These are phyloP conservation scores for Microplitis deprimator DNA, from an alignment of 2,888 invertebrate genomes.

Conservation along the genomic window DNA sequence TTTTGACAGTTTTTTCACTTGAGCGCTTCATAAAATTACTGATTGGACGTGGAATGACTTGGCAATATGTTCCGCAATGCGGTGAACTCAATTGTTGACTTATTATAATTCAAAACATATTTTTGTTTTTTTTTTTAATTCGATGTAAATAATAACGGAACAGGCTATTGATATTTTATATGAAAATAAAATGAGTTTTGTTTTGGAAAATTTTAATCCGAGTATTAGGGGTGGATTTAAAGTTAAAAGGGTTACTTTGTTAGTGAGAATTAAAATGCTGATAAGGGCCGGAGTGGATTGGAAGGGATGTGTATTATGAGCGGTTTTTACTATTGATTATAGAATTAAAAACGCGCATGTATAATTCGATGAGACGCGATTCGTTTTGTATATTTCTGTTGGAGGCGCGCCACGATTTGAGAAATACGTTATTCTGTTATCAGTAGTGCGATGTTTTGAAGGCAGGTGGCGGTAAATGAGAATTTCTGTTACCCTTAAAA, in stretches of 20 bases:
- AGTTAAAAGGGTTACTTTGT: constrained; percentile 49
- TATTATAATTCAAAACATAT: background rate
- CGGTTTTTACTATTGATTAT: constrained; percentile 69
- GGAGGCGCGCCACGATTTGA: constrained; percentile 45
- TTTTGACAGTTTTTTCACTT: background rate
- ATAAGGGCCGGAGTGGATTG: constrained; percentile 39
- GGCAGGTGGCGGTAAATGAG: constrained; percentile 27
- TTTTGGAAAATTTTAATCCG: constrained; percentile 15
- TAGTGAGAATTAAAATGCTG: constrained; percentile 54
- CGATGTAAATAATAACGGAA: background rate
- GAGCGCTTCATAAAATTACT: background rate
- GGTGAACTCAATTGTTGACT: background rate
- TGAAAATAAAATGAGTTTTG: constrained; percentile 51
- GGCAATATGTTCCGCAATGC: background rate
- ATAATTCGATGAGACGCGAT: constrained; percentile 63
- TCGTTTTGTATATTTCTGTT: constrained; percentile 41
- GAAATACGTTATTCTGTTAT: constrained; percentile 10
- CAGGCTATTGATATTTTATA: no score
- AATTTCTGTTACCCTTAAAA: constrained; percentile 10
- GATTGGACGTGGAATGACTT: background rate
- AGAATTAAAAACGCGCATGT: constrained; percentile 69
- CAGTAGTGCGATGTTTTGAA: background rate
- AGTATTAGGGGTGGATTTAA: background rate
- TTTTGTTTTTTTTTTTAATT: background rate
- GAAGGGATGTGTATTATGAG: constrained; percentile 54